Base-by-base conservation (phyloP, 2,888 invertebrate genomes). In the Spicauda simplicius region DNA sequence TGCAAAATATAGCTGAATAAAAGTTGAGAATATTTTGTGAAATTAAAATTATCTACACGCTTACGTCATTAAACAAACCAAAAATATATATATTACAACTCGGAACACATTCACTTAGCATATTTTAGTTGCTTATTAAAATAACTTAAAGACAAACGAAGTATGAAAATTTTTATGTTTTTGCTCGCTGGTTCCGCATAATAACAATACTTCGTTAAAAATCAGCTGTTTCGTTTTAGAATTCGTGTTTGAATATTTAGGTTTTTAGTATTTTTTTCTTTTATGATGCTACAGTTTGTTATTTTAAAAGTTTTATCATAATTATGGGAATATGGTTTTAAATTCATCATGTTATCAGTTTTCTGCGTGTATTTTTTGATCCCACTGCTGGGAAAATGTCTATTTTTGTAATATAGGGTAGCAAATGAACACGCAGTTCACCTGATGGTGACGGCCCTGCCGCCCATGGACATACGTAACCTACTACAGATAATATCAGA, bases 51-150 rank as follows among this genome's bases (percentile, higher is more conserved):
- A 18, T 37, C 52, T 37, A 19, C 14, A 53, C 14, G 37, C 53
- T 81, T 20, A 50, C 30, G 18, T 30, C 19, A 25, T 60, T 60
- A 33, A 30, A 52, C 16, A 33, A 30, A 54, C 10, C 76, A 77
- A 81, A 79, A 84, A 84, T 6, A 84, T 41, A 41, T 41, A 86
- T 84, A 79, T 75, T 81, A 84, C 84, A 85, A 79, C 81, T 81
- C 76, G 76, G 80, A 83, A 80, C 84, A 81, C 80, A 79, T 81
- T 83, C 81, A 84, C 80, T 79, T 82, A 82, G 81, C 81, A 81
- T 83, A 83, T 81, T 79, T 85, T 82, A 79, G 53, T 62, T 80
- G 81, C 76, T 85, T 86, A 86, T 86, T 85, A 82, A 84, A 83
- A 68, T 72, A 61, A 65, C 66, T 64, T 80, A 30, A 81, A 80